Percentiles rank a stretch among this genome's conserved stretches.
These are phyloP conservation scores for Drosophila nigromelanica DNA, from an alignment of 1,140 invertebrate species.

Conservation along the genomic window DNA sequence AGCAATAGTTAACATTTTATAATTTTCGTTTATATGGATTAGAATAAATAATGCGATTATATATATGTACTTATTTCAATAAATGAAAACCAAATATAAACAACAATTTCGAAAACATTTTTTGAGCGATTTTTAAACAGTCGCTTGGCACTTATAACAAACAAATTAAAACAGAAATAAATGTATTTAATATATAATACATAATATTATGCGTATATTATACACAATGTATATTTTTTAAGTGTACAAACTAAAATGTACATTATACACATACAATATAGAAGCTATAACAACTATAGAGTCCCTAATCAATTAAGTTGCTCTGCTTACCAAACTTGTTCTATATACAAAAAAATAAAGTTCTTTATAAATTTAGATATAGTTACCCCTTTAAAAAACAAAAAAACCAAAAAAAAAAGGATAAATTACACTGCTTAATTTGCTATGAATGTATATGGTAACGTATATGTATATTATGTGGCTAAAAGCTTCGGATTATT, in stretches of 20 bases:
- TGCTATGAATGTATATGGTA: constrained; percentile 31
- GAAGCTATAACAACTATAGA: constrained; percentile 3
- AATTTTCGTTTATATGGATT: constrained; percentile 26
- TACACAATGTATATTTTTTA: constrained; percentile 45
- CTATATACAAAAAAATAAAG: neutral
- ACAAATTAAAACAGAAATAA: constrained; percentile 9
- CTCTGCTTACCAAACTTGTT: neutral
- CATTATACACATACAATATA: constrained; percentile 36
- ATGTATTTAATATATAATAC: no score
- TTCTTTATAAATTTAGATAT: constrained; percentile 6
- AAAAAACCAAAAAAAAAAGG: neutral
- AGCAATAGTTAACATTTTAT: constrained; percentile 2
- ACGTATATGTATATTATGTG: constrained; percentile 47
- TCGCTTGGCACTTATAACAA: constrained; percentile 2
- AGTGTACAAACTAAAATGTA: constrained; percentile 33
- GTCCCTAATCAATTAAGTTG: constrained; percentile 2
- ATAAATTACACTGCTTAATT: constrained; percentile 16
- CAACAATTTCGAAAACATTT: constrained; percentile 21
- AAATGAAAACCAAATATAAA: constrained; percentile 30
- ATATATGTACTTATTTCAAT: constrained; percentile 25
- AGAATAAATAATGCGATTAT: constrained; percentile 23
- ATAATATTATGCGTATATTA: constrained; percentile 15
- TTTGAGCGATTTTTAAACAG: constrained; percentile 19
- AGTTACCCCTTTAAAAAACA: neutral
- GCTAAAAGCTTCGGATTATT: constrained; percentile 63